Percentiles rank a stretch among this genome's conserved stretches.
These are phyloP conservation scores for Cyanoderma ruficeps DNA, from an alignment of 2,113 vertebrate species.

Conservation along the genomic window DNA sequence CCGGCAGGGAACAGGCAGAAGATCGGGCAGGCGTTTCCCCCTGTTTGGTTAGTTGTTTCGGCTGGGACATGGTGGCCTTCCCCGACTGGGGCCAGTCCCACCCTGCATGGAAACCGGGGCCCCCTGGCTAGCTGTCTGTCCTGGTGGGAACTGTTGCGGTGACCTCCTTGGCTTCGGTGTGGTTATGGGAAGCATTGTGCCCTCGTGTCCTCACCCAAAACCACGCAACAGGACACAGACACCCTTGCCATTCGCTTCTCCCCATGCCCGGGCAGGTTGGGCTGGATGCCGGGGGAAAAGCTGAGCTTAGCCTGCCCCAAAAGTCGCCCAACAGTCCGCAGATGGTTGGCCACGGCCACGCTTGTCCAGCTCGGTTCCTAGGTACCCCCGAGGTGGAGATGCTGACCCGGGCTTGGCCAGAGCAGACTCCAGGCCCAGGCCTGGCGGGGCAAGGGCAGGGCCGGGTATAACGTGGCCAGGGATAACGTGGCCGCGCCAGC, in stretches of 20 bases:
- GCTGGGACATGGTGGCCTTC: fast-evolving
- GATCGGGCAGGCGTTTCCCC: neutral
- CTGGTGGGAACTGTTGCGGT: neutral
- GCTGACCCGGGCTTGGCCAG: neutral
- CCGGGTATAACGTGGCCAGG: neutral
- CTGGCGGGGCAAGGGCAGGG: neutral
- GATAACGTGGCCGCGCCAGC: neutral
- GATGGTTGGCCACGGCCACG: neutral
- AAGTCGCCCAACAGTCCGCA: fast-evolving
- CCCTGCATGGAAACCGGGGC: neutral
- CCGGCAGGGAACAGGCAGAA: neutral
- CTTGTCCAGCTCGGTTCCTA: neutral
- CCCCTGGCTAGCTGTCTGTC: neutral
- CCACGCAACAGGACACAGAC: neutral
- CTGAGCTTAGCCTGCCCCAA: too few relatives aligned
- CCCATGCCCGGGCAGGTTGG: neutral
- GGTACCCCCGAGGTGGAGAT: neutral
- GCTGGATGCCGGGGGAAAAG: too few relatives aligned
- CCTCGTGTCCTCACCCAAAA: neutral
- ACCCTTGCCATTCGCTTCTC: neutral
- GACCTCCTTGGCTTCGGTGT: too few relatives aligned
- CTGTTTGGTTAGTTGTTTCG: neutral
- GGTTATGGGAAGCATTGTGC: neutral
- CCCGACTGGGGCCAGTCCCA: fast-evolving
- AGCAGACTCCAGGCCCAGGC: neutral